Evolutionary conservation across 2,888 invertebrate species (phyloP), one percentile per base, ranked within the genome.

Genomic region (Phalera bucephala): DNA sequence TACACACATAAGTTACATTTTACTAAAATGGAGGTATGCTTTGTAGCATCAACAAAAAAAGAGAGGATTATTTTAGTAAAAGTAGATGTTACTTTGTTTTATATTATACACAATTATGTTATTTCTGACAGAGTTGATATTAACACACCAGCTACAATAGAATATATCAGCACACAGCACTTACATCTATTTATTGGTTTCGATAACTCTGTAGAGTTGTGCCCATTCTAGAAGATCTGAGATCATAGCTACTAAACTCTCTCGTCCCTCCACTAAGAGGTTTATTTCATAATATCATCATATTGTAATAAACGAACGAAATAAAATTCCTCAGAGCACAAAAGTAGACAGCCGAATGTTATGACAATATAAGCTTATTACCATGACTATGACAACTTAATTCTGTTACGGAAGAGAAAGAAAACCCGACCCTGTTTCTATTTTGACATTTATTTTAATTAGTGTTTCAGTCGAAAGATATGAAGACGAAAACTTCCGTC

Each of bases 341-440:
- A 10, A 12, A 7, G 5, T 3, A 25, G n/a, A n/a, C 19, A 10
- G 7, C 27, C 36, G 13, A 19, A 17, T 34, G 21, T 40, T 17
- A 36, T 36, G 33, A 47, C 49, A 52, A 45, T 41, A 35, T 45
- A 31, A 42, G 35, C 37, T 31, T 31, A 25, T 32, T 49, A 32
- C 20, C 39, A 26, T 25, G 30, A 33, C 33, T n/a, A n/a, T n/a
- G 29, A 36, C 44, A 57, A 52, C 52, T 52, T 63, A 62, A 64
- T 52, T 44, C 32, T 46, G 39, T 55, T 45, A 53, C 46, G 29
- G 29, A 28, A 28, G n/a, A 23, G 3, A 15, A 22, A 27, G 36
- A 29, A 27, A 26, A 21, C 12, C 37, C 26, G 33, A 15, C 29
- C 44, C 39, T n/a, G 45, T 23, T 20, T 6, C 22, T 23, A 25